Evolutionary conservation across 2,888 invertebrate species (phyloP), one percentile per base, ranked within the genome.

Genomic region (Oasisia sp.): DNA sequence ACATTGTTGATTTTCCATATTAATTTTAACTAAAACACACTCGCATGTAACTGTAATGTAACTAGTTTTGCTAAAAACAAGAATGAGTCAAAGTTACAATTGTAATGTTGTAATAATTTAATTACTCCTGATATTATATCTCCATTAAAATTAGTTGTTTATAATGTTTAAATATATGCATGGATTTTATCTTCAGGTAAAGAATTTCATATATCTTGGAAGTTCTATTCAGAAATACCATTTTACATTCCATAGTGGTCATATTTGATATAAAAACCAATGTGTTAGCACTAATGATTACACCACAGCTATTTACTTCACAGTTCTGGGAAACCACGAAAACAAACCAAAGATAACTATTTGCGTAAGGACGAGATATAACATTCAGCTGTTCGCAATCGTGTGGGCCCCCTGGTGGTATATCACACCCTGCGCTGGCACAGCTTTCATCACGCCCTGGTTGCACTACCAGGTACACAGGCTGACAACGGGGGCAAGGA

Each of bases 311-410:
- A 74, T 74, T 74, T 27, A 14, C 74, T 74, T 27, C 74, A 74
- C 74, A 19, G 74, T 74, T 74, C 74, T 74, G 74, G 74, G 74
- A 74, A 74, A 74, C 74, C 74, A 19, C 74, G 50, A 74, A 74
- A 74, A 74, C 74, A 74, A 74, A 74, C 74, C 74, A 74, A 74
- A 74, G 74, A 27, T 74, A 74, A 74, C 74, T 27, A 74, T 74
- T 74, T 74, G n/a, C 27, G 19, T n/a, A 74, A 74, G 19, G 74
- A 56, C 12, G 56, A 56, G 56, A 74, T 74, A 74, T 74, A 74
- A 19, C 19, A 27, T 74, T 74, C 74, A 74, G 74, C 74, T 74
- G 74, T 74, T 74, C 27, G 74, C 74, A 74, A 74, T 74, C 74
- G 74, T 19, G 74, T 74, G 74, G 74, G 56, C 74, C 74, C 74